These are phyloP conservation scores for Malurus melanocephalus DNA, from an alignment of 2,113 vertebrate genomes.

Conservation along the genomic window DNA sequence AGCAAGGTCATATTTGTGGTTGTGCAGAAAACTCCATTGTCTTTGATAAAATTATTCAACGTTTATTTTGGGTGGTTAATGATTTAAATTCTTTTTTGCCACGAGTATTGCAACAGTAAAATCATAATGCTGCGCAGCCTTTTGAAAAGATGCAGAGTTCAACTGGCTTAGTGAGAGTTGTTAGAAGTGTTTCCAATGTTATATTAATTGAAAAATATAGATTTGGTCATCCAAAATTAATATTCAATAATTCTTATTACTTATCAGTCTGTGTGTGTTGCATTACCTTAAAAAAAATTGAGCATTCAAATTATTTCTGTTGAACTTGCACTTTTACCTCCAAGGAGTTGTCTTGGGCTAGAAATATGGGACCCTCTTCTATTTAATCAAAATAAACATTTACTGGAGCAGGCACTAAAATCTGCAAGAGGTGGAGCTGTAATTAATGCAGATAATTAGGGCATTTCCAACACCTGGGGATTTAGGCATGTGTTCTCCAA, in stretches of 20 bases:
- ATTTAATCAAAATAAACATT: background rate
- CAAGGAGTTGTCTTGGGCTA: background rate
- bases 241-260: background rate
- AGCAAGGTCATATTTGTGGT: background rate
- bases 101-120: background rate
- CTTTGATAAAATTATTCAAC: slow-evolving; percentile 17
- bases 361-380: background rate
- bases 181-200: background rate
- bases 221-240: background rate
- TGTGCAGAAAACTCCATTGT: background rate
- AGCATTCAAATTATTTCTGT: background rate
- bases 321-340: background rate
- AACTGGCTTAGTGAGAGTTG: background rate
- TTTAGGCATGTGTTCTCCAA: background rate
- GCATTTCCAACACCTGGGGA: background rate
- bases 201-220: background rate
- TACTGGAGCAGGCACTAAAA: background rate
- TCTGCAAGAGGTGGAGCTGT: background rate
- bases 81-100: slow-evolving; percentile 5
- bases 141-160: background rate
- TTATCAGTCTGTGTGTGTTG: background rate
- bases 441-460: background rate
- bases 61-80: slow-evolving; percentile 23
- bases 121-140: background rate
- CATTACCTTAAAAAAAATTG: background rate